Base-by-base conservation (phyloP, 2,113 vertebrate species). In the Neomonachus schauinslandi region DNA sequence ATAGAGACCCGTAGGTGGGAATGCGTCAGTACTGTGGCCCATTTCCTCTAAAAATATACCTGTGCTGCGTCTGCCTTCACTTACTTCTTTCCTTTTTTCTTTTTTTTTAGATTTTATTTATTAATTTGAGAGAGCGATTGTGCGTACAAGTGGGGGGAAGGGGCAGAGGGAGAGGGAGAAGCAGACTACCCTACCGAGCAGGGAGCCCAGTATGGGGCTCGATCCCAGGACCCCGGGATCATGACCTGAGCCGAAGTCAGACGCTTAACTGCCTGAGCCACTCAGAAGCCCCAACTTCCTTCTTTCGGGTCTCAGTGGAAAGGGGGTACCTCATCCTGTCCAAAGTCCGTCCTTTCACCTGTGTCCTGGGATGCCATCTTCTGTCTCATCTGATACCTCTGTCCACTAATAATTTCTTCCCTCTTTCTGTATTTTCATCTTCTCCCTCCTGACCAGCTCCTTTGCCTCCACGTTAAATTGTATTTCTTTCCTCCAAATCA, bases 401-500 rank as follows among this genome's bases (percentile, higher is more conserved):
- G 53, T 36, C 90, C 61, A 63, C 28, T 79, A 59, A 85, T 26
- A 59, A 51, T 71, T 31, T 42, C 51, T 79, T 89, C 39, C 83
- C 9, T 59, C 53, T 69, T 61, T 87, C 18, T 53, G 5, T 86
- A 24, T 86, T 81, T 92, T 55, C 22, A 65, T 10, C 65, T 72
- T 90, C 18, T 77, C 18, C 21, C 8, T 59, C 16, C 57, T 21
- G 77, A 15, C 63, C 24, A 76, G 6, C 69, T 94, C 55, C 77
- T 93, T 97, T 76, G 63, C 24, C 28, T 94, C 63, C 39, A 91
- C 26, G 33, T 65, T 65, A 89, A 39, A 36, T 76, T 71, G 42
- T 76, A n/a, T 92, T 95, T 81, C 55, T 33, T 81, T 80, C 33
- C 88, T 93, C 26, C 88, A 42, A 88, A 71, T 49, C 55, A 80